phyloP scores from a whole-genome alignment of 2,113 vertebrate genomes.

The Gallinago paraguaiae region DNA sequence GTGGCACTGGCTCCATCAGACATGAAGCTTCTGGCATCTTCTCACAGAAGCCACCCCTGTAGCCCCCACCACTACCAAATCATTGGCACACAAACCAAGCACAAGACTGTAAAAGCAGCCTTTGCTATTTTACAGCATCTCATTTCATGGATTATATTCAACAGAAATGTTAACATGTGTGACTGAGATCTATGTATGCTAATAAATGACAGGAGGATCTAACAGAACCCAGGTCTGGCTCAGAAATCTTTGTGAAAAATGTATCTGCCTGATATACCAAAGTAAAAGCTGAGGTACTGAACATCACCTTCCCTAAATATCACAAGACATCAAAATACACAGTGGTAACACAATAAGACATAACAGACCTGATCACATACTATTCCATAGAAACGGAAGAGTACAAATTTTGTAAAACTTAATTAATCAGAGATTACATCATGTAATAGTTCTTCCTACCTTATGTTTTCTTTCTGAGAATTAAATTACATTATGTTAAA shows the following conservation, averaged over 20 bases:
- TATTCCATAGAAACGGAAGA: not conserved
- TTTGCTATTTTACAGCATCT: not conserved
- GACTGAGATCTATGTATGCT: not conserved
- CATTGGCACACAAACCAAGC: not conserved
- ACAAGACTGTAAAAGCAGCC: not conserved
- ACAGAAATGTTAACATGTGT: not conserved
- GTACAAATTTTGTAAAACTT: not conserved
- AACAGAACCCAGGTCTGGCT: not conserved
- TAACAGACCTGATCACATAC: not conserved
- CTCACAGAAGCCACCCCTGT: not conserved
- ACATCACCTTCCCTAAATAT: not conserved
- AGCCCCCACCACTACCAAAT: not conserved
- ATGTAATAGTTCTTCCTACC: not conserved
- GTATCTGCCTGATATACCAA: too few species aligned
- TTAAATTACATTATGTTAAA: not conserved
- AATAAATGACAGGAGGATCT: not conserved
- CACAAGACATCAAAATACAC: not conserved
- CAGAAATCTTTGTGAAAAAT: not conserved
- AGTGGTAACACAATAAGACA: not conserved
- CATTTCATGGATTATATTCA: not conserved
- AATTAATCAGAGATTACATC: not conserved
- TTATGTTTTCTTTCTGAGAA: not conserved
- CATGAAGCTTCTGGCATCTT: not conserved
- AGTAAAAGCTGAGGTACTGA: not conserved
- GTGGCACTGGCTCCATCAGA: not conserved